A percentile compares a stretch with the other conserved stretches of the same genome.
Evolutionary conservation across 2,113 vertebrate species (phyloP).

Genomic region (Glaucomys volans): DNA sequence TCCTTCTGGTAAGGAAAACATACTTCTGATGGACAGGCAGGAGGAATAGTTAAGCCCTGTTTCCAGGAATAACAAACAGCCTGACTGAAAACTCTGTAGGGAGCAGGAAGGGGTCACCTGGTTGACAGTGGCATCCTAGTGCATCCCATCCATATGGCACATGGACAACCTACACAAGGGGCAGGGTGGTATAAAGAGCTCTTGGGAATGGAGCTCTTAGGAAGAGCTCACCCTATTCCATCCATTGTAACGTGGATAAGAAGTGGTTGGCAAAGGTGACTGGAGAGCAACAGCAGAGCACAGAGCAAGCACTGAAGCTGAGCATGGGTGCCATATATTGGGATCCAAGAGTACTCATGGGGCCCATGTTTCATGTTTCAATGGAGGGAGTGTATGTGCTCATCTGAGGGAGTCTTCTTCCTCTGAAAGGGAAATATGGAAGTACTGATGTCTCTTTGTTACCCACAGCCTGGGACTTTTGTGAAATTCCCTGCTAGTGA

Average conservation of each 20-base stretch:
- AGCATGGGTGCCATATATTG: rapidly evolving
- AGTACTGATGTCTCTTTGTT: background rate
- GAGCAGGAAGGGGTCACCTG: background rate
- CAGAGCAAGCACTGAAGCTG: background rate
- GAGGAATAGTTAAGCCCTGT: background rate
- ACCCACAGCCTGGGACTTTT: background rate
- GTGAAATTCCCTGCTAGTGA: background rate
- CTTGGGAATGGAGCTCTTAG: too few relatives aligned
- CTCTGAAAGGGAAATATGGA: background rate
- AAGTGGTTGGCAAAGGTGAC: background rate
- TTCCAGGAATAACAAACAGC: slow-evolving; percentile 1
- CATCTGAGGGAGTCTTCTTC: too few relatives aligned
- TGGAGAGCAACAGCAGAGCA: background rate
- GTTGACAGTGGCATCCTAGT: background rate
- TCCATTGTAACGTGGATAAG: background rate
- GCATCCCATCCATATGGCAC: background rate
- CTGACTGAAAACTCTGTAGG: background rate
- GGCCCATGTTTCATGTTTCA: too few relatives aligned
- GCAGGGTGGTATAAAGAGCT: background rate
- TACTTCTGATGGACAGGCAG: background rate
- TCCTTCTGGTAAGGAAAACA: background rate
- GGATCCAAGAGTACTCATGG: background rate
- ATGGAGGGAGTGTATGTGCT: too few relatives aligned
- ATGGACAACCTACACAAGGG: too few relatives aligned
- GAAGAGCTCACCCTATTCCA: background rate